Percentiles rank a stretch among this genome's conserved stretches.
These are phyloP conservation scores for Dendrolimus pini DNA, from an alignment of 2,888 invertebrate species.

Conservation along the genomic window DNA sequence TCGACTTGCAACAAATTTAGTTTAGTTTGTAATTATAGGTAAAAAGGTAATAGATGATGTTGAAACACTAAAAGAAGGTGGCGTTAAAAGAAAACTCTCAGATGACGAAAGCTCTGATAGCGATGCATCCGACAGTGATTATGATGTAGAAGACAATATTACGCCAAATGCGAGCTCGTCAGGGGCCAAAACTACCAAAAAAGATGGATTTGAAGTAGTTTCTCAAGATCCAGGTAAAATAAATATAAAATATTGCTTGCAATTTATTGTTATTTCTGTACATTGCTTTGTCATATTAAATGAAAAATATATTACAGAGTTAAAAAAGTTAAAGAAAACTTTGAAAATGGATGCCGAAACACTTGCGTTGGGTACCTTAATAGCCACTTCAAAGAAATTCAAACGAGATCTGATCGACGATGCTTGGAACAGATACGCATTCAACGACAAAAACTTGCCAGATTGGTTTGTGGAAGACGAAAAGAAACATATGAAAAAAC, in stretches of 20 bases:
- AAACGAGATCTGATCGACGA: conserved; percentile 93
- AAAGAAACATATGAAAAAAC: conserved; percentile 90
- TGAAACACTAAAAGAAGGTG: conserved; percentile 13
- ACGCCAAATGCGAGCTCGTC: conserved; percentile 26
- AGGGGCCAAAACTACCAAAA: conserved; percentile 56
- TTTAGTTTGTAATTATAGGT: conserved; percentile 21
- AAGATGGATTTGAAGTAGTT: conserved; percentile 82
- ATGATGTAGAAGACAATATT: conserved; percentile 59
- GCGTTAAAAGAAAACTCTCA: conserved; percentile 39
- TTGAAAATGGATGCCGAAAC: conserved; percentile 90
- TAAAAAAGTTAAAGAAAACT: conserved; percentile 73
- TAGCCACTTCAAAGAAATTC: conserved; percentile 93
- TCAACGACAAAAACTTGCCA: conserved; percentile 93
- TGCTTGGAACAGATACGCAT: conserved; percentile 95
- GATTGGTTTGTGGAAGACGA: conserved; percentile 98
- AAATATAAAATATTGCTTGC: not conserved
- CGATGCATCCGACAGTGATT: conserved; percentile 64
- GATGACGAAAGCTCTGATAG: conserved; percentile 61
- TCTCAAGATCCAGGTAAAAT: conserved; percentile 72
- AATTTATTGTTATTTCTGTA: not conserved
- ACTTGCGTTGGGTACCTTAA: conserved; percentile 92
- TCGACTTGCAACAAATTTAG: no score
- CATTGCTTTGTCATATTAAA: not conserved
- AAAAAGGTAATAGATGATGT: conserved; percentile 48
- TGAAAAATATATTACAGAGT: conserved; percentile 38